These are phyloP conservation scores for Caenorhabditis briggsae DNA, from an alignment of 1,140 invertebrate genomes.

Conservation along the genomic window DNA sequence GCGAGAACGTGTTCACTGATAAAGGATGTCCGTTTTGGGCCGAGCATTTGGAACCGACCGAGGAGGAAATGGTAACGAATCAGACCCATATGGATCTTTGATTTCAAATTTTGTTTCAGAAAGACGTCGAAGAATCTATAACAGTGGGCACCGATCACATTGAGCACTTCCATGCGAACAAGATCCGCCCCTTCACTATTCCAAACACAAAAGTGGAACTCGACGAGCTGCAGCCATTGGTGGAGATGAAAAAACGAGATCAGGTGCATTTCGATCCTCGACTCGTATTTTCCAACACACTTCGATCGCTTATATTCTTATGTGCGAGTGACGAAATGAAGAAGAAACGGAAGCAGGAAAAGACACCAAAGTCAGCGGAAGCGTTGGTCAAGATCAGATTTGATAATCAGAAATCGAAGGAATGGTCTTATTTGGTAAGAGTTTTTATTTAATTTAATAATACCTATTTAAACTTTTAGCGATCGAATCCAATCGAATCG, in stretches of 20 bases:
- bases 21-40: background rate
- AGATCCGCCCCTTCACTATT: background rate
- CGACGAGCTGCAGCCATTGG: background rate
- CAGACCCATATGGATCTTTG: background rate
- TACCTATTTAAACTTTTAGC: no score
- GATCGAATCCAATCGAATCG: no score
- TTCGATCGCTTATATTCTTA: background rate
- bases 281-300: slow-evolving; percentile 22
- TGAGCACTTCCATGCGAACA: background rate
- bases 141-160: background rate
- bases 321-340: background rate
- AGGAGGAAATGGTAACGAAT: background rate
- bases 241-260: background rate
- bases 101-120: background rate
- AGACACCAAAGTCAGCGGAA: background rate
- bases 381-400: no score
- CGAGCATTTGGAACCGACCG: background rate
- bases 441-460: no score
- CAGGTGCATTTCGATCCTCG: background rate
- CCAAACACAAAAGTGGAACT: background rate
- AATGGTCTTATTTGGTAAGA: no score
- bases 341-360: background rate
- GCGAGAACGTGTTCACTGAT: background rate
- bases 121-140: background rate
- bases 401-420: no score